Base-by-base conservation (phyloP, 2,113 vertebrate species). In the Conger conger region DNA sequence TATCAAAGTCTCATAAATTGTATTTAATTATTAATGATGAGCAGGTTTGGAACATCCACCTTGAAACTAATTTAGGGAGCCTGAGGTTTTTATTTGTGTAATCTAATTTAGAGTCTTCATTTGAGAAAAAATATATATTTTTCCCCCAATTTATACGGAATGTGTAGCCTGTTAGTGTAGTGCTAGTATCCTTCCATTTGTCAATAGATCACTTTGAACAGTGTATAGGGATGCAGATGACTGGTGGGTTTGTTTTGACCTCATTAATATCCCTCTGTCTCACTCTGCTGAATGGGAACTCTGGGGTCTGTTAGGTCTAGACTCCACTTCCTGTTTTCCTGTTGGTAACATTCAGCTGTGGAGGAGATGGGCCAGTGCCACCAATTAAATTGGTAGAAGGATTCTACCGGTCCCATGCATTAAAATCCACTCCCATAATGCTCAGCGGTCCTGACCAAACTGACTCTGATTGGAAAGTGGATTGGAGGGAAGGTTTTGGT, bases 301-400 rank as follows among this genome's bases (percentile, higher is more conserved):
- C n/a, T 3, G 86, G 81, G 82, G 86, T n/a, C 73, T 87, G 82
- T 83, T 84, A 80, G 50, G n/a, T 30, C 76, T 54, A 78, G n/a
- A 79, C 60, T 15, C 79, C 68, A 30, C 9, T 73, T 80, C 79
- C 20, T 27, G 79, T 80, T 80, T 80, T 23, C 77, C 77, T 79
- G 17, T 38, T 79, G 77, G 35, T 27, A 79, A 35, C 23, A 79
- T n/a, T 45, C 38, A 30, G 45, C 80, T 20, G 53, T 60, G 36
- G 42, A 33, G 20, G 4, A 30, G 27, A n/a, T 37, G 45, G 27
- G 16, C 30, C 45, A 33, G 16, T 82, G 42, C 23, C 11, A 30
- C 33, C 50, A 35, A 13, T 54, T 37, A 0, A 60, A 30, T 11
- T 60, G 11, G 45, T 50, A 50, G 45, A 50, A 50, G 9, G 38